Evolutionary conservation across 2,797 vertebrate species (phyloP).

Genomic region (Pantherophis alleghaniensis): DNA sequence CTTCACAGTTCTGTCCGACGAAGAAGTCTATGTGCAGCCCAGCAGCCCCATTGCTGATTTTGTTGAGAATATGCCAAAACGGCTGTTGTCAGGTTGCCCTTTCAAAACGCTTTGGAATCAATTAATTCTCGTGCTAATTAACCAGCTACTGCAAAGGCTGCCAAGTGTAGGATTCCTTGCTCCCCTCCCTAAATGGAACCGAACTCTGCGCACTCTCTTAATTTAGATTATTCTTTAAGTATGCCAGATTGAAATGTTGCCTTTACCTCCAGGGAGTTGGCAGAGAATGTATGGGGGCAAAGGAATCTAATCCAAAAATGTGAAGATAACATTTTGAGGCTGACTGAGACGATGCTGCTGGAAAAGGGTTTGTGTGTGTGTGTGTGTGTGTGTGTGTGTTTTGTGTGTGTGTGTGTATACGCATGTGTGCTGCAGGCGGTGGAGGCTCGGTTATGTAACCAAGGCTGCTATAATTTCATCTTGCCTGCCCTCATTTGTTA

Average conservation of each 20-base stretch:
- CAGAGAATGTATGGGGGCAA: neutral
- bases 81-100: neutral
- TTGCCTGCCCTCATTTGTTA: neutral
- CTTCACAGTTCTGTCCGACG: neutral
- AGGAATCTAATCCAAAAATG: neutral
- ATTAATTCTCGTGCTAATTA: neutral
- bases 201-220: neutral
- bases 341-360: neutral
- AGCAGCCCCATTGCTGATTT: neutral
- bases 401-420: neutral
- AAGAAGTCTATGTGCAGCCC: neutral
- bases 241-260: neutral
- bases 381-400: neutral
- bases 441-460: neutral
- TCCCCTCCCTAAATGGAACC: neutral
- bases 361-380: neutral
- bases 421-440: neutral
- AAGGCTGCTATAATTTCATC: neutral
- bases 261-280: neutral
- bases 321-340: neutral
- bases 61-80: neutral
- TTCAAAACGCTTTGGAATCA: neutral
- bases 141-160: neutral
- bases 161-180: neutral
- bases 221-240: neutral